A percentile compares a stretch with the other conserved stretches of the same genome.
Evolutionary conservation across 2,797 vertebrate genomes (phyloP).

Genomic region (Miichthys miiuy): DNA sequence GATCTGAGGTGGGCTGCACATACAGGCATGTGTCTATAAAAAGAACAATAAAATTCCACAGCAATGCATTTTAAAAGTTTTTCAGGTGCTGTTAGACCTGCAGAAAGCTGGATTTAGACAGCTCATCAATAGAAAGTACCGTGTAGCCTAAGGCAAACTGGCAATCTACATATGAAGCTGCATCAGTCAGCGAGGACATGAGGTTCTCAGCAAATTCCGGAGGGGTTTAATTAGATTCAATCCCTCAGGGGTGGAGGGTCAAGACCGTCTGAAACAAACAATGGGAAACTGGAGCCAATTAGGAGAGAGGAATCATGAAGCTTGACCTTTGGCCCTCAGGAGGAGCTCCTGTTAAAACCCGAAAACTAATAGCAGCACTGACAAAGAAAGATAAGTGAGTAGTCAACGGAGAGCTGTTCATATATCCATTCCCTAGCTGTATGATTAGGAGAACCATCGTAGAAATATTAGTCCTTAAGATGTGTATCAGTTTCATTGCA

Average conservation of each 20-base stretch:
- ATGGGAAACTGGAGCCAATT: slow-evolving; percentile 57
- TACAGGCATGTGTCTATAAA: not conserved
- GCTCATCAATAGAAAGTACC: slow-evolving; percentile 31
- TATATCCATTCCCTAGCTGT: not conserved
- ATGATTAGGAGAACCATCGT: slow-evolving; percentile 3
- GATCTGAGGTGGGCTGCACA: not conserved
- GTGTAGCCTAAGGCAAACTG: slow-evolving; percentile 35
- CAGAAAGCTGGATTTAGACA: not conserved
- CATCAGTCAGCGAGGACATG: slow-evolving; percentile 41
- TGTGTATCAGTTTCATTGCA: not conserved
- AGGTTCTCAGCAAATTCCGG: slow-evolving; percentile 54
- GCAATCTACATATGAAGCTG: slow-evolving; percentile 39
- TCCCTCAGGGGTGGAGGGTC: slow-evolving; percentile 38
- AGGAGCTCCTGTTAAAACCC: slow-evolving; percentile 16
- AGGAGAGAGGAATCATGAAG: slow-evolving; percentile 49
- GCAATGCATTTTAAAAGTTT: not conserved
- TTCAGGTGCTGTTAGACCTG: not conserved
- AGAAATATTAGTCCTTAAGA: slow-evolving; percentile 9
- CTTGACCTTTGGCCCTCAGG: slow-evolving; percentile 67
- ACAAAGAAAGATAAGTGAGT: not conserved
- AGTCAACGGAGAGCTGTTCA: not conserved
- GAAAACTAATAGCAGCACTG: slow-evolving; percentile 8
- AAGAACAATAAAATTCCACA: not conserved
- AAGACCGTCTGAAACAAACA: slow-evolving; percentile 62
- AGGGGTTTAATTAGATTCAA: slow-evolving; percentile 78